These are phyloP conservation scores for Hylaeus volcanicus DNA, from an alignment of 1,140 invertebrate genomes.

Conservation along the genomic window DNA sequence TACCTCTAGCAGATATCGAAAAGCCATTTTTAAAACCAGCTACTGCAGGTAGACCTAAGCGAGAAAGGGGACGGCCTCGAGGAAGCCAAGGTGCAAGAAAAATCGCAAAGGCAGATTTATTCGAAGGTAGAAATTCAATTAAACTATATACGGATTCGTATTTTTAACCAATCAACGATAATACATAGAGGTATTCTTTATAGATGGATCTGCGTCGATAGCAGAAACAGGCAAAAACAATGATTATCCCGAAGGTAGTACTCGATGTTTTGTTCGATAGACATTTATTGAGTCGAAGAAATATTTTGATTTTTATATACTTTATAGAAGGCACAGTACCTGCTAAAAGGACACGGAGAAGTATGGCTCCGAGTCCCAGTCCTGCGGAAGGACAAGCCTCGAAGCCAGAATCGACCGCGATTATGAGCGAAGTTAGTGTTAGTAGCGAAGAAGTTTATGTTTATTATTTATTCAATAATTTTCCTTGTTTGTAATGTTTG, in stretches of 20 bases:
- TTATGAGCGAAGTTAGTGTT: conserved; percentile 75
- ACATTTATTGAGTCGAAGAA: background rate
- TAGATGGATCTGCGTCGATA: conserved; percentile 56
- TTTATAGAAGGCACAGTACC: conserved; percentile 64
- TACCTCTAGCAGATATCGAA: conserved; percentile 64
- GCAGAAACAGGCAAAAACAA: conserved; percentile 64
- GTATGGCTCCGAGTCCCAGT: conserved; percentile 77
- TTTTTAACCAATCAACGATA: background rate
- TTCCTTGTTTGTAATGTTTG: background rate
- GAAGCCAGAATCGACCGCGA: conserved; percentile 79
- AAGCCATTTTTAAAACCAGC: conserved; percentile 76
- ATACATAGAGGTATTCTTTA: conserved; percentile 23
- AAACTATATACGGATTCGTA: background rate
- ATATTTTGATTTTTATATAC: conserved; percentile 13
- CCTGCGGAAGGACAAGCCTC: conserved; percentile 78
- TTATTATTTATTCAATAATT: background rate
- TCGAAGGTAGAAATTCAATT: conserved; percentile 66
- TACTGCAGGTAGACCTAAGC: conserved; percentile 62
- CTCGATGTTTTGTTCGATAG: background rate
- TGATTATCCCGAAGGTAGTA: conserved; percentile 74
- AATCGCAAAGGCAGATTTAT: conserved; percentile 69
- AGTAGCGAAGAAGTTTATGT: background rate
- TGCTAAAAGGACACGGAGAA: conserved; percentile 73
- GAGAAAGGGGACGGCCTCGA: conserved; percentile 70
- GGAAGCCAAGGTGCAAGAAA: conserved; percentile 67